Evolutionary conservation across 1,140 invertebrate species (phyloP).

Genomic region (Lasaia peninsularis): DNA sequence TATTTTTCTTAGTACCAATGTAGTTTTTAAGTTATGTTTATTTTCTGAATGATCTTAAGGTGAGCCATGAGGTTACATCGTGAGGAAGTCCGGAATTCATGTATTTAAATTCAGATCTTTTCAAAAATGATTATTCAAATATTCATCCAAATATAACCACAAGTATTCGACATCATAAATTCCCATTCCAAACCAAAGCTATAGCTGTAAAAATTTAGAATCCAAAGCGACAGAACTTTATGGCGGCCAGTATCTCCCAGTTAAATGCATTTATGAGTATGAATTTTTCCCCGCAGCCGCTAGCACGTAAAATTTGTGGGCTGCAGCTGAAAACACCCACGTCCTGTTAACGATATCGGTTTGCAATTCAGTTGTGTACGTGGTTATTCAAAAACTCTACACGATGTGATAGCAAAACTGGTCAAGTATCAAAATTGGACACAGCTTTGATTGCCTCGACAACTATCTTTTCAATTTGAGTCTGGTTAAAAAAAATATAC

Average conservation of each 20-base stretch:
- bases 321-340: constrained; percentile 11
- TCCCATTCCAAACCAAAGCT: constrained; percentile 35
- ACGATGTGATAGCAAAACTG: too few species aligned
- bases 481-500: too few species aligned
- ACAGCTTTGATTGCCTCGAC: too few species aligned
- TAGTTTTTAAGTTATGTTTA: too few species aligned
- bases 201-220: constrained; percentile 59
- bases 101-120: too few species aligned
- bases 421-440: too few species aligned
- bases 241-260: constrained; percentile 46
- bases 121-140: too few species aligned
- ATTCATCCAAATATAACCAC: not conserved
- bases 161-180: not conserved
- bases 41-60: too few species aligned
- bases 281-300: constrained; percentile 20
- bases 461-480: too few species aligned
- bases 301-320: constrained; percentile 1
- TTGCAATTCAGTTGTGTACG: not conserved
- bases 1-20: too few species aligned
- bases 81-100: too few species aligned
- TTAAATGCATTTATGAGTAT: constrained; percentile 42
- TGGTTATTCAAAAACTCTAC: not conserved
- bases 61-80: too few species aligned
- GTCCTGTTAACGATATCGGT: constrained; percentile 7
- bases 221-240: constrained; percentile 56